Base-by-base conservation (phyloP, 2,797 vertebrate genomes). In the Megalops cyprinoides region DNA sequence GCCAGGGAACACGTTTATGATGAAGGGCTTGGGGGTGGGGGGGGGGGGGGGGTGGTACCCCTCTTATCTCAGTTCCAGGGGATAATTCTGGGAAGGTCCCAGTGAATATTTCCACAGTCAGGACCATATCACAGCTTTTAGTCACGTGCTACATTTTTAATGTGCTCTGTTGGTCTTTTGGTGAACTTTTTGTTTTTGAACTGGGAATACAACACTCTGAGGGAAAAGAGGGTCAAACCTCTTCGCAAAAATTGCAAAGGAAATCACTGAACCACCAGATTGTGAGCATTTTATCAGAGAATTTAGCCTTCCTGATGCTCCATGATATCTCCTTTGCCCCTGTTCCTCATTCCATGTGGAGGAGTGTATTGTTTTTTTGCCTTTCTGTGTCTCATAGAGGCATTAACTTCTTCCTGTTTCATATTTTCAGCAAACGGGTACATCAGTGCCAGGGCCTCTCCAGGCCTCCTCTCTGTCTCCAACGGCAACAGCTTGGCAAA, bases 401-500 rank as follows among this genome's bases (percentile, higher is more conserved):
- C 0, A 0, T 0, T 60, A 28, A 62, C 39, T 46, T 56, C 1
- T 0, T 60, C 73, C 48, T 85, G 46, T 53, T 56, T 82, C 60
- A 0, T 79, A 80, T 85, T 81, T 74, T 60, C 81, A 99, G 98
- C 97, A 23, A 99, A 99, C 0, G 98, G 97, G 85, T 99, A 98
- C 46, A 95, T 97, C 89, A 99, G 97, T 20, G 97, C 97, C 88
- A 94, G 97, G 85, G 96, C 97, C 86, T 99, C 97, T 25, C 97
- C 98, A 0, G 96, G 97, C 53, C 97, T 99, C 81, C 96, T 98
- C 78, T 96, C 96, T 0, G 94, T 97, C 79, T 96, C 97, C 93
- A 99, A 99, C 0, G 97, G 97, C 91, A 98, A 95, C 95, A 96
- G 95, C 90, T 87, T 98, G 91, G 96, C 94, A 88, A 99, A 99